phyloP scores from a whole-genome alignment of 2,888 invertebrate species.

The Merodon equestris region DNA sequence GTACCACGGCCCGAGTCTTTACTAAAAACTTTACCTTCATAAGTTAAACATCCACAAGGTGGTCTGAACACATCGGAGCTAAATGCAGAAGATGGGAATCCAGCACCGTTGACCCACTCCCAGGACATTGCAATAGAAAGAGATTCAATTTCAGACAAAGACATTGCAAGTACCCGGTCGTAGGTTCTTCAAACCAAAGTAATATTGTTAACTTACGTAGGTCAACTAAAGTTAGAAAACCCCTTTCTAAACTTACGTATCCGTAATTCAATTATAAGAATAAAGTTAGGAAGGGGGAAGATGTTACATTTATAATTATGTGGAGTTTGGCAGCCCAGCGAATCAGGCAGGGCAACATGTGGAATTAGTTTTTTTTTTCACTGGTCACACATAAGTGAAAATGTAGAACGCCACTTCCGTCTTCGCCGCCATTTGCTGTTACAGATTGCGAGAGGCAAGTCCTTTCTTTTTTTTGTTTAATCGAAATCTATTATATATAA shows the following conservation, averaged over 20 bases:
- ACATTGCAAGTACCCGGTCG: slow-evolving; percentile 3
- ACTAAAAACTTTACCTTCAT: not conserved
- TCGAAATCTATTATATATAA: no score
- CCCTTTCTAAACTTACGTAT: slow-evolving; percentile 5
- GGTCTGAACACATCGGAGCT: not conserved
- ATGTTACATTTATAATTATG: not conserved
- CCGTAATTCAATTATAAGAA: not conserved
- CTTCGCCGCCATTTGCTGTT: no score
- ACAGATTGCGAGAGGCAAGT: no score
- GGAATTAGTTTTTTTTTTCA: no score
- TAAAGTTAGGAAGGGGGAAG: not conserved
- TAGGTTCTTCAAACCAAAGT: slow-evolving; percentile 7
- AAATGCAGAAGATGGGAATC: no score
- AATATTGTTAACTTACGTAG: slow-evolving; percentile 3
- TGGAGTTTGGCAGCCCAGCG: no score
- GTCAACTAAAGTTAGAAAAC: slow-evolving; percentile 1
- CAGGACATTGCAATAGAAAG: not conserved
- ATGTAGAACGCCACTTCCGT: no score
- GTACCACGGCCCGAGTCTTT: not conserved
- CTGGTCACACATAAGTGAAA: no score
- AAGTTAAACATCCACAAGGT: not conserved
- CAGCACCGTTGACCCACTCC: not conserved
- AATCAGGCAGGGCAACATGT: no score
- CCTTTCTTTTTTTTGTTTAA: no score
- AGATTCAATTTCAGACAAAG: not conserved